phyloP scores from a whole-genome alignment of 2,797 vertebrate genomes.

The Urosaurus nigricauda region DNA sequence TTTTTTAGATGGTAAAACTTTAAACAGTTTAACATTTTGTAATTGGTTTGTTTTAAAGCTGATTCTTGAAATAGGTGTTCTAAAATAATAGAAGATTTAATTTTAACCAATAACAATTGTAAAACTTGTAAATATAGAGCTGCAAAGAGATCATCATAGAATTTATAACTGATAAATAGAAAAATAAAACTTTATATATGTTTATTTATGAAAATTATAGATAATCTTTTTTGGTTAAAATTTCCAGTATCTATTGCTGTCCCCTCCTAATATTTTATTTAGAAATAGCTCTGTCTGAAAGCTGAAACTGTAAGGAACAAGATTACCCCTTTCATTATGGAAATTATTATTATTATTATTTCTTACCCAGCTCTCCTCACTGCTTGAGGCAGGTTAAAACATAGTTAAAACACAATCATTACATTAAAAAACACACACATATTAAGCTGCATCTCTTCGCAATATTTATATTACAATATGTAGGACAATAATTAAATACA shows the following conservation, averaged over 20 bases:
- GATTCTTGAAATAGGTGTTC: slow-evolving; percentile 4
- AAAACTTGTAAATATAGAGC: slow-evolving; percentile 26
- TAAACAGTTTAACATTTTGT: slow-evolving; percentile 25
- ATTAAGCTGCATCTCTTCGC: too few relatives aligned
- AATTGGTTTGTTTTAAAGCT: slow-evolving; percentile 16
- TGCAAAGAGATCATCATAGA: slow-evolving; percentile 28
- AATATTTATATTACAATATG: too few relatives aligned
- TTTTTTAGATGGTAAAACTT: slow-evolving; percentile 24
- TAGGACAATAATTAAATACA: too few relatives aligned
- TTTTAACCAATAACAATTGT: slow-evolving; percentile 9
- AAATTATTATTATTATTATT: too few relatives aligned
- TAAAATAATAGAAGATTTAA: slow-evolving; percentile 28
- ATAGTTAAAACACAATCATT: too few relatives aligned
- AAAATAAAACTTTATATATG: background rate
- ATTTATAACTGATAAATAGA: slow-evolving; percentile 22
- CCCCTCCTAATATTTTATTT: background rate
- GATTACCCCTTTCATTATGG: too few relatives aligned
- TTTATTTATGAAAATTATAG: background rate
- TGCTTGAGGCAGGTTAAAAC: too few relatives aligned
- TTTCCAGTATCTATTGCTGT: background rate
- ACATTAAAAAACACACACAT: too few relatives aligned
- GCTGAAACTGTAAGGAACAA: too few relatives aligned
- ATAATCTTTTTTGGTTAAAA: slow-evolving; percentile 16
- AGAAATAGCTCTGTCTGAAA: too few relatives aligned
- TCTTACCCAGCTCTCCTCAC: too few relatives aligned